Evolutionary conservation across 64 coral and sea anemone genomes (phyloP), one percentile per base, ranked within the genome.

Genomic region (Stichodactyla helianthus): DNA sequence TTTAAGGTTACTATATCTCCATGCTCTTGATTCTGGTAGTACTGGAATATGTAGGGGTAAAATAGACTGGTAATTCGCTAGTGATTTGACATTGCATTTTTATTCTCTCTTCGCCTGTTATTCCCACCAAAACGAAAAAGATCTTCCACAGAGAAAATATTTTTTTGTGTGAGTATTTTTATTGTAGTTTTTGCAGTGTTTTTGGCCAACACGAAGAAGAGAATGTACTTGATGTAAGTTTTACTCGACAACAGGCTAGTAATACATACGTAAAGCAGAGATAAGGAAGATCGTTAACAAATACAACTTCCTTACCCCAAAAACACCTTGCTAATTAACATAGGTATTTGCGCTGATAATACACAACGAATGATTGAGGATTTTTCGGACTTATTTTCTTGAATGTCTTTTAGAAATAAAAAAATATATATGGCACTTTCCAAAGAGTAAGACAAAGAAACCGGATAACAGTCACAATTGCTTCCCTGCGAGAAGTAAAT

Each of bases 231-330:
- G 19, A 20, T 68, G 63, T 68, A 17, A 17, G 62, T 65, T 9
- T n/a, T 65, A n/a, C 59, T 74, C 5, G 25, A 74, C 22, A 27
- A 74, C 68, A 31, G 68, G 12, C 25, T 74, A 27, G 20, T 74
- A 3, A 23, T 74, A 70, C 65, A 25, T 74, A 70, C 65, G 19
- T 25, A 28, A 74, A 23, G 10, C 25, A 74, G 20, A 31, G 68
- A 74, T 74, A 74, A 74, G 25, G 35, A 74, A 74, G 26, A n/a
- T 74, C 68, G 7, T 74, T 74, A 74, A 74, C 68, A 74, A n/a
- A 74, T 31, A 74, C 23, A 74, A 74, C 68, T 74, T 23, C 10
- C 11, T 74, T 14, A 9, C 8, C 10, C 25, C 68, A 31, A 10
- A 74, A 74, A 74, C 26, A 74, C 68, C 68, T 74, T 31, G 68